A percentile compares a stretch with the other conserved stretches of the same genome.
phyloP scores from a whole-genome alignment of 2,888 invertebrate species.

The Parnassius orleans region DNA sequence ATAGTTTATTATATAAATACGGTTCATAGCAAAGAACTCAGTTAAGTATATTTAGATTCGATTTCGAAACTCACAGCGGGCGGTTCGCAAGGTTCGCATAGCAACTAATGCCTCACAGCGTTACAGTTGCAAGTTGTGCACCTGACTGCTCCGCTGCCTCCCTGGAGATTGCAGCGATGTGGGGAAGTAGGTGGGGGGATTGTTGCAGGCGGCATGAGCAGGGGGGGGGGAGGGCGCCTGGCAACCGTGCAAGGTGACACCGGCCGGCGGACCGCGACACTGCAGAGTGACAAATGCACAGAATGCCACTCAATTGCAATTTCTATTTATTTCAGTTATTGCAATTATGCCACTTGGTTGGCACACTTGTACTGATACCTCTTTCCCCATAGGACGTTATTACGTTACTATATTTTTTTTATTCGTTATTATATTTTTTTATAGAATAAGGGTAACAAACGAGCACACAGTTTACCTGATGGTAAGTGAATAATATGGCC shows the following conservation, averaged over 20 bases:
- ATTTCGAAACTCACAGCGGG: not conserved
- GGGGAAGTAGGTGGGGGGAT: not conserved
- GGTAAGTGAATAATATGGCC: no score
- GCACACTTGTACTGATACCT: not conserved
- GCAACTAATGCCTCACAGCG: constrained; percentile 3
- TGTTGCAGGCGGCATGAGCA: not conserved
- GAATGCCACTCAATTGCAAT: constrained; percentile 12
- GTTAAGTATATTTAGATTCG: no score
- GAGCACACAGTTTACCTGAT: no score
- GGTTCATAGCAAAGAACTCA: no score
- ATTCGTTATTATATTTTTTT: no score
- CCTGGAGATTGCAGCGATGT: constrained; percentile 1
- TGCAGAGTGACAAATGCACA: constrained; percentile 11
- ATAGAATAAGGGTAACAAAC: no score
- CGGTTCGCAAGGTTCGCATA: constrained; percentile 8
- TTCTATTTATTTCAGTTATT: not conserved
- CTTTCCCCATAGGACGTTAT: no score
- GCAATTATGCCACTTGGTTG: not conserved
- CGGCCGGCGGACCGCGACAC: constrained; percentile 19
- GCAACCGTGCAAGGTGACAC: constrained; percentile 31
- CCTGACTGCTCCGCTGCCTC: constrained; percentile 4
- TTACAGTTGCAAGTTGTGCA: constrained; percentile 15
- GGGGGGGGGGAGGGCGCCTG: constrained; percentile 16
- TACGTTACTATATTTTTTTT: no score
- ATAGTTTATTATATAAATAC: no score